Evolutionary conservation across 1,140 invertebrate species (phyloP), one percentile per base, ranked within the genome.

Genomic region (Hyles vespertilio): DNA sequence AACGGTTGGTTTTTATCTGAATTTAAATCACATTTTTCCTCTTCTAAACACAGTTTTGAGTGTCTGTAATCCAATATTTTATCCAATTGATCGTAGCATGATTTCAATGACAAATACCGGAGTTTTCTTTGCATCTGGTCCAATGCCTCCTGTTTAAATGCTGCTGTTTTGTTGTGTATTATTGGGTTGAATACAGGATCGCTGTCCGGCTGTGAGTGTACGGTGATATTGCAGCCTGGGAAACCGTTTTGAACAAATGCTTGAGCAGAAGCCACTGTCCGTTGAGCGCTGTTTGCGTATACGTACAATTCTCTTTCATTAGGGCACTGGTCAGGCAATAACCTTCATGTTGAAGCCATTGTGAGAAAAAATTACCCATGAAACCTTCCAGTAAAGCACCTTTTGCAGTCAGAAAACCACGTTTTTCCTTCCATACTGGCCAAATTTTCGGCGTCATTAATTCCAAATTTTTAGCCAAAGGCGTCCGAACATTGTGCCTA

Each of bases 161-260:
- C 59, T 6, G 56, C 53, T 44, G 74, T 65, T 2, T 65, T 59
- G 22, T 86, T 84, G 47, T 80, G 79, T n/a, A 86, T 68, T 1
- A 72, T 51, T 3, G 81, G 82, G 58, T 72, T 77, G 12, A 88
- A 88, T 40, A 86, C 59, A 1, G 76, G 78, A 59, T 88, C 83
- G 32, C 60, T 55, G 3, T 70, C 64, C 5, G 59, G 49, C 3
- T 59, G 66, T 33, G 79, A 70, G 49, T 84, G 68, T 3, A 84
- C 66, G 3, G 65, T 72, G 9, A 83, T 61, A 54, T 80, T 74
- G 45, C 84, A 87, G 33, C 70, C 48, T 2, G 74, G 70, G 48
- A 79, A 88, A 1, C 66, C 77, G 51, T 72, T 69, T 10, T 58
- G 52, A 7, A 81, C 61, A 65, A 88, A 88, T 4, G 85, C 74